Base-by-base conservation (phyloP, 2,888 invertebrate genomes). In the Parochlus steinenii region DNA sequence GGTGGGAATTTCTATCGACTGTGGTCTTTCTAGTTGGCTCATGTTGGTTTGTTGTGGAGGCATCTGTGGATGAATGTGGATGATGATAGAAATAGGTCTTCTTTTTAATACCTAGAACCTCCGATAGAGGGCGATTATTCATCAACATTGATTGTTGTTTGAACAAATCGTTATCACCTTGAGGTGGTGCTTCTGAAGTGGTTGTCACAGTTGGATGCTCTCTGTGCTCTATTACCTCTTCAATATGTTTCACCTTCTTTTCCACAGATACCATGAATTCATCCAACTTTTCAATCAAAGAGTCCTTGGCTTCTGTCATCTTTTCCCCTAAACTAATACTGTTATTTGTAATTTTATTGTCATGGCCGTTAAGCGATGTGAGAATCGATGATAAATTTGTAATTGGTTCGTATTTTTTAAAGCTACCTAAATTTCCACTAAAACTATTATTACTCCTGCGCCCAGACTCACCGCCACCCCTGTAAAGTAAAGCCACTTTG, bases 401-500 rank as follows among this genome's bases (percentile, higher is more conserved):
- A 39, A 58, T 57, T 27, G 58, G 58, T 46, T 60, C 60, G 45
- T 60, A 57, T 47, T 59, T 59, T 43, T 52, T 56, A 29, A 34
- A 22, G 27, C 14, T 28, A 23, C 26, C 27, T 11, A 15, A 30
- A 12, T 33, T 33, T 47, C 56, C 56, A 36, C 31, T 36, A 8
- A 18, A 29, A 30, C 31, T 36, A 24, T 31, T 29, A 19, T 36
- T 29, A 30, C 10, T 30, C 18, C 31, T 25, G 15, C 7, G 23
- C n/a, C 31, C 29, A 30, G 31, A 29, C 12, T 16, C 12, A 11
- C 20, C 6, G 3, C 36, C 57, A 44, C 59, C 60, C 39, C 59
- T 57, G 46, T 58, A 59, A 46, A 61, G 54, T 47, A 61, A 51
- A 41, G 61, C 61, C 48, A 61, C 59, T 51, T 61, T 61, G 48